Base-by-base conservation (phyloP, 1,140 invertebrate species). In the Matsumurasca onukii region DNA sequence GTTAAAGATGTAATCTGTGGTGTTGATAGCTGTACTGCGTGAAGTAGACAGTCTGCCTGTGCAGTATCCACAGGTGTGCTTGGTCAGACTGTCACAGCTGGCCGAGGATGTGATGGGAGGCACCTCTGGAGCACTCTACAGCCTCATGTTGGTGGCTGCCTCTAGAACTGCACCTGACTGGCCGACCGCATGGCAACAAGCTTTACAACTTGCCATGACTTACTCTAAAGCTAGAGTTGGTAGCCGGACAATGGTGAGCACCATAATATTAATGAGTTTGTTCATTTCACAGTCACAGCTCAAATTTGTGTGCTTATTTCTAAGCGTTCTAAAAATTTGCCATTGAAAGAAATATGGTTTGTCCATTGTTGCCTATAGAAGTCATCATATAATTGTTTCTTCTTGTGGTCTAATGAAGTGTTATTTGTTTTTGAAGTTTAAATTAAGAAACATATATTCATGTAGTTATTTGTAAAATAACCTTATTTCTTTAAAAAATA, bases 201-300 rank as follows among this genome's bases (percentile, higher is more conserved):
- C 84, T 1, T 79, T 90, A 49, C 73, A 82, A 31, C 83, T 84
- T 0, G 83, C 92, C 5, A 81, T 82, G 66, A 89, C 87, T 73
- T 92, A 93, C 76, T 89, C 91, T 17, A 86, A 87, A 69, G 91
- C 91, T 0, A 82, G 84, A 70, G 80, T 85, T 12, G 91, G 91
- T 1, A 89, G 93, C 75, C 83, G 91, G 74, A 92, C 92, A 34
- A 89, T 94, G 89, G 85, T 91, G 73, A 78, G 77, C n/a, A n/a
- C n/a, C n/a, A n/a, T n/a, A 45, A 45, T 12, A 45, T 45, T 45
- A 45, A 45, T 45, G 12, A 45, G 39, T 45, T 12, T 51, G 49
- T 51, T 51, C 20, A 3, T 51, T 51, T 51, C 20, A 3, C 25
- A 51, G 12, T 45, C 3, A 51, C 25, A n/a, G n/a, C n/a, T n/a